These are phyloP conservation scores for Drosophila emarginata DNA, from an alignment of 2,888 invertebrate genomes.

Conservation along the genomic window DNA sequence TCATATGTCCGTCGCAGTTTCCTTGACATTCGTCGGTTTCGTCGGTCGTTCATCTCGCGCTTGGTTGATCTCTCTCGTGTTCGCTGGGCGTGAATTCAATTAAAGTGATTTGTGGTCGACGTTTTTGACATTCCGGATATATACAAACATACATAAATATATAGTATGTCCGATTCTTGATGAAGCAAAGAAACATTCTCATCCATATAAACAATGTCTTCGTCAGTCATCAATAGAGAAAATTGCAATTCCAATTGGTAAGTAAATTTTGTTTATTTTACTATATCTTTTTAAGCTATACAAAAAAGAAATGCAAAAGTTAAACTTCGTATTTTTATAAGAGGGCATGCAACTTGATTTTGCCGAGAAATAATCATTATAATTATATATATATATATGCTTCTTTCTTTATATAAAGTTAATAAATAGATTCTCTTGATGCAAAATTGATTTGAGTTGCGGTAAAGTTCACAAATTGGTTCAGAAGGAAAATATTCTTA, in stretches of 20 bases:
- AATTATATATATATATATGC: too few species aligned
- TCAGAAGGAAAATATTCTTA: too few species aligned
- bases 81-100: slow-evolving; percentile 70
- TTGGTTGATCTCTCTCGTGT: slow-evolving; percentile 41
- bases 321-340: neutral
- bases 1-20: slow-evolving; percentile 1
- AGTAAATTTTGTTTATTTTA: neutral
- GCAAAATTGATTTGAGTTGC: too few species aligned
- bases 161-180: slow-evolving; percentile 60
- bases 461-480: too few species aligned
- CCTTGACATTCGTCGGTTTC: neutral
- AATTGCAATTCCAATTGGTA: neutral
- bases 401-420: too few species aligned
- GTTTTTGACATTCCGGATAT: slow-evolving; percentile 63
- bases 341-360: neutral
- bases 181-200: slow-evolving; percentile 30
- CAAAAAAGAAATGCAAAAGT: neutral
- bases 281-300: neutral
- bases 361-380: neutral
- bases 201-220: neutral
- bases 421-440: too few species aligned
- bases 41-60: slow-evolving; percentile 18
- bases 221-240: slow-evolving; percentile 14
- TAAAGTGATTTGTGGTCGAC: slow-evolving; percentile 71
- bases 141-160: slow-evolving; percentile 47